Conservation (phyloP, 2,113 vertebrate genomes). For the Lipophrys pholis region DNA sequence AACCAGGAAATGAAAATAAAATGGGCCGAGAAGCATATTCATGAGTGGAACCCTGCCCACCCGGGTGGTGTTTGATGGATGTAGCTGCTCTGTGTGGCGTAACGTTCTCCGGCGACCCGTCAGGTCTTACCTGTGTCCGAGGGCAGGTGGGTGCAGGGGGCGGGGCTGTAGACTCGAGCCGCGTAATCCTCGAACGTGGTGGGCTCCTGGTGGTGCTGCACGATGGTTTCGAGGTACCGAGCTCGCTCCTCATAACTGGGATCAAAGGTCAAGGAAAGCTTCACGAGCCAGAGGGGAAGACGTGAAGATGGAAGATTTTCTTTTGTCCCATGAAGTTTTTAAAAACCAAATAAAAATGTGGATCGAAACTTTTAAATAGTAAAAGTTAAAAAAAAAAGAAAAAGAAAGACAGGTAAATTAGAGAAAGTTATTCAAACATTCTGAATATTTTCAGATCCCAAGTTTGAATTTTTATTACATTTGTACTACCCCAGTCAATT, state of each 20-base stretch:
- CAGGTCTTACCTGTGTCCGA: slow-evolving; percentile 89
- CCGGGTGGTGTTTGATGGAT: too few relatives aligned
- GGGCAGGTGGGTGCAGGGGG: slow-evolving; percentile 92
- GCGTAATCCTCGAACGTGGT: slow-evolving; percentile 98
- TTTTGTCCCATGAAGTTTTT: too few relatives aligned
- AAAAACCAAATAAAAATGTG: too few relatives aligned
- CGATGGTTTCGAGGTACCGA: slow-evolving; percentile 95
- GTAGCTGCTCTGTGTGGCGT: not conserved
- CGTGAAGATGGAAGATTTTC: not conserved
- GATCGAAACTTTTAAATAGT: too few relatives aligned
- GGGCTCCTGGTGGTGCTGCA: slow-evolving; percentile 95
- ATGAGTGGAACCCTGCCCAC: too few relatives aligned
- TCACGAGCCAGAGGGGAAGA: not conserved
- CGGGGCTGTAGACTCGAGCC: slow-evolving; percentile 96
- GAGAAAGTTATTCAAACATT: too few relatives aligned
- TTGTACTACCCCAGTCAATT: too few relatives aligned
- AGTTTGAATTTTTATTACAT: too few relatives aligned
- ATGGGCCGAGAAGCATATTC: not conserved
- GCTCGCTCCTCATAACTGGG: slow-evolving; percentile 96
- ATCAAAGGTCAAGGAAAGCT: slow-evolving; percentile 85
- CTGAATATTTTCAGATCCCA: too few relatives aligned
- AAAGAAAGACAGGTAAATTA: too few relatives aligned
- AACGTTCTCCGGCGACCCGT: too few relatives aligned
- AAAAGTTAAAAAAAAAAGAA: too few relatives aligned
- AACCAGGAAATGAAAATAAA: not conserved